phyloP scores from a whole-genome alignment of 2,113 vertebrate species.

The Sylvilagus bachmani region DNA sequence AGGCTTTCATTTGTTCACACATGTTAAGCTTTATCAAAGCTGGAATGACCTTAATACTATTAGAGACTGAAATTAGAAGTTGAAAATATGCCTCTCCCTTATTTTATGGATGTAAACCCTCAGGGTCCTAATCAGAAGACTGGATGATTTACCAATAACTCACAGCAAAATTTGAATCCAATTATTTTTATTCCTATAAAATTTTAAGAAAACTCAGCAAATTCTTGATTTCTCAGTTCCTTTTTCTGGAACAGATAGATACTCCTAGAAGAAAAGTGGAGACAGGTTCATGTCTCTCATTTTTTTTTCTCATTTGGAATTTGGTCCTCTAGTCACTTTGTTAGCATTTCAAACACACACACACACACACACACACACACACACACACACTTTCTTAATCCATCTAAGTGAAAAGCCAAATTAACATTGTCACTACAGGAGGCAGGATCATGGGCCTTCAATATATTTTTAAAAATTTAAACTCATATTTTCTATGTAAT shows the following conservation, averaged over 20 bases:
- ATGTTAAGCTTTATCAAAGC: neutral
- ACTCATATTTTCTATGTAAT: neutral
- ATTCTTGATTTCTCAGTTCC: neutral
- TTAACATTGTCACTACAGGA: neutral
- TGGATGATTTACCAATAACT: neutral
- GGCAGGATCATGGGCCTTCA: neutral
- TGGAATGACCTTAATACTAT: neutral
- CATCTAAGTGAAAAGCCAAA: neutral
- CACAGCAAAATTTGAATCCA: neutral
- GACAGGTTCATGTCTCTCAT: neutral
- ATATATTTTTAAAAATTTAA: neutral
- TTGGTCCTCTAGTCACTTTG: neutral
- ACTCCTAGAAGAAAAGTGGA: neutral
- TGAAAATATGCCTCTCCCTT: neutral
- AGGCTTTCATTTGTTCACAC: neutral
- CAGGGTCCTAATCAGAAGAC: neutral
- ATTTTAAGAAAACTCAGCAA: neutral
- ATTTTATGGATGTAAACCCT: neutral
- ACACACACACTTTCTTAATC: neutral
- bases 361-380: neutral
- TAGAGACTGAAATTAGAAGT: neutral
- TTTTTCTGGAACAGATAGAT: neutral
- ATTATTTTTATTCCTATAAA: neutral
- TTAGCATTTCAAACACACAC: neutral
- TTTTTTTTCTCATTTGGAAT: neutral